Evolutionary conservation across 2,888 invertebrate genomes (phyloP).

Genomic region (Strigamia crassipes): DNA sequence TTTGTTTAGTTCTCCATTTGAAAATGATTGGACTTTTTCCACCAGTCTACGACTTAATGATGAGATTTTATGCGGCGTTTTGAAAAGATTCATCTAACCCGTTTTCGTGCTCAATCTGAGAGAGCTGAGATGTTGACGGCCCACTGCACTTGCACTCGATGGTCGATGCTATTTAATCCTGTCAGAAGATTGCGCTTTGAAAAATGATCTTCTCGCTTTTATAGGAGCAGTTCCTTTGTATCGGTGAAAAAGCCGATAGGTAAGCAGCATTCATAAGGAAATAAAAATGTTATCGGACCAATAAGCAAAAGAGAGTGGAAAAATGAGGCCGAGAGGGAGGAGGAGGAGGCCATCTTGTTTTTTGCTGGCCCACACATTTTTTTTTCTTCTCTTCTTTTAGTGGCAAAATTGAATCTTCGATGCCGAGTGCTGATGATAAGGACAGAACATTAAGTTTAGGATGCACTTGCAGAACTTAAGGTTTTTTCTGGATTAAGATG

Average conservation of each 20-base stretch:
- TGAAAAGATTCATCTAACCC: neutral
- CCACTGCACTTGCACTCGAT: constrained; percentile 26
- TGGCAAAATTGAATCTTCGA: constrained; percentile 28
- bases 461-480: constrained; percentile 34
- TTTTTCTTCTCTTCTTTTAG: neutral
- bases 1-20: no score
- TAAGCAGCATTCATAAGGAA: constrained; percentile 16
- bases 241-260: constrained; percentile 17
- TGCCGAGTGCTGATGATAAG: constrained; percentile 27
- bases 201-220: constrained; percentile 8
- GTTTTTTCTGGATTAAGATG: constrained; percentile 34
- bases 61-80: neutral
- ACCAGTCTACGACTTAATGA: no score
- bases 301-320: constrained; percentile 4
- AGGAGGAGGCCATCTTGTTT: constrained; percentile 24
- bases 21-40: no score
- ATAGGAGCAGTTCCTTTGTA: neutral
- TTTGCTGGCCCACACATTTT: constrained; percentile 28
- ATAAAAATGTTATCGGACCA: constrained; percentile 23
- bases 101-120: neutral
- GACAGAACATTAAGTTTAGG: constrained; percentile 27
- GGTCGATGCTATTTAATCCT: neutral
- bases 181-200: constrained; percentile 19
- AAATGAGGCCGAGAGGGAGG: neutral
- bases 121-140: neutral